Evolutionary conservation across 2,797 vertebrate species (phyloP).

Genomic region (Leontocebus nigricollis): DNA sequence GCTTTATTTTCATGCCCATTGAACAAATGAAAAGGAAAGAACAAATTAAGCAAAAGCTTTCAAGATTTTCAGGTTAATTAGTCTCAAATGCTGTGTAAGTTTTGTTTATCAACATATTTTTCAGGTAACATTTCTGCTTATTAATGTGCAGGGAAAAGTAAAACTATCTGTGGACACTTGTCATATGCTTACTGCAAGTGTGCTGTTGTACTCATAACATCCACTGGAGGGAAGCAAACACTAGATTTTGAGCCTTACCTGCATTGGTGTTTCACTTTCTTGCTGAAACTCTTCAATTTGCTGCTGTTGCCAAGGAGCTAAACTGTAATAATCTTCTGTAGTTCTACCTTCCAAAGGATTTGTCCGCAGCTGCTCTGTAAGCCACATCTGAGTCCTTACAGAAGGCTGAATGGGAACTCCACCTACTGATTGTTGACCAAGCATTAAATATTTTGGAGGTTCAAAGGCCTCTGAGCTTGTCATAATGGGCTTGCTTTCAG

Average conservation of each 20-base stretch:
- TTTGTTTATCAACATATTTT: conserved; percentile 4
- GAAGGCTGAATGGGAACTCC: conserved; percentile 92
- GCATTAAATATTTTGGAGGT: conserved; percentile 82
- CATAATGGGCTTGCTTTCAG: conserved; percentile 85
- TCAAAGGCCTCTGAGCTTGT: conserved; percentile 80
- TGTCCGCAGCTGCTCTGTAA: conserved; percentile 92
- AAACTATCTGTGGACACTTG: not conserved
- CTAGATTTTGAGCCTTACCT: conserved; percentile 86
- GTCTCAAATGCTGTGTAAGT: not conserved
- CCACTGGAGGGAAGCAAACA: conserved; percentile 86
- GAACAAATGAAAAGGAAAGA: conserved; percentile 28
- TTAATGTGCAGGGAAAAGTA: not conserved
- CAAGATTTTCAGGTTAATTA: not conserved
- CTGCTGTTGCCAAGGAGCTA: conserved; percentile 86
- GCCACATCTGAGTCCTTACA: conserved; percentile 96
- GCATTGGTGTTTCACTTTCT: conserved; percentile 84
- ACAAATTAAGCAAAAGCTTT: not conserved
- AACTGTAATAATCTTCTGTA: conserved; percentile 80
- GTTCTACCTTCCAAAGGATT: conserved; percentile 89
- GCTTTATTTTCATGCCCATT: not conserved
- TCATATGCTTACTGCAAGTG: not conserved
- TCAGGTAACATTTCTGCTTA: not conserved
- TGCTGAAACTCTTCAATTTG: conserved; percentile 84
- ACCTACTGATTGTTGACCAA: conserved; percentile 87
- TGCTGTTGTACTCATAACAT: not conserved